phyloP scores from a whole-genome alignment of 2,888 invertebrate species.

The Teleogryllus oceanicus region DNA sequence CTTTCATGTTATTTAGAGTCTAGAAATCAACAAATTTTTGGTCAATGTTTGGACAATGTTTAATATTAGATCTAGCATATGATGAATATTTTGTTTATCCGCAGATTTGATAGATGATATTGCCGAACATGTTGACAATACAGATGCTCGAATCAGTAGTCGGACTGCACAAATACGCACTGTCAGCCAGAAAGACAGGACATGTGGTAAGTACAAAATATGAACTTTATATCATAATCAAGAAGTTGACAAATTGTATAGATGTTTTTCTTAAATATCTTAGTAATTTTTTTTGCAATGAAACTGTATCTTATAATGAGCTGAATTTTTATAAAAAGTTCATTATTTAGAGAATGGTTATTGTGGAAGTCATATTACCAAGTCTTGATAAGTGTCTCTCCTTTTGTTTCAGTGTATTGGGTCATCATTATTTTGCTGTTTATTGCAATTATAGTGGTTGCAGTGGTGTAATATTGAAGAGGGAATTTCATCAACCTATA shows the following conservation, averaged over 20 bases:
- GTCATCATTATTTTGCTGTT: conserved; percentile 65
- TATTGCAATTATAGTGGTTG: conserved; percentile 61
- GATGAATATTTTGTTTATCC: conserved; percentile 38
- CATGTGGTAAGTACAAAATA: conserved; percentile 56
- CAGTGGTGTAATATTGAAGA: conserved; percentile 45
- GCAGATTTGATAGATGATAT: conserved; percentile 73
- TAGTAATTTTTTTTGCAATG: no score
- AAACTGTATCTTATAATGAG: no score
- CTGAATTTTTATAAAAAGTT: no score
- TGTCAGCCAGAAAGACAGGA: conserved; percentile 65
- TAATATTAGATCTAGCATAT: no score
- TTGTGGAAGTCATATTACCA: background rate
- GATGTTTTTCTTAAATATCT: no score
- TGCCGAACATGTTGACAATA: conserved; percentile 66
- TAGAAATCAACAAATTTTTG: no score
- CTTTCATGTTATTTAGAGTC: no score
- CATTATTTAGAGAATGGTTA: background rate
- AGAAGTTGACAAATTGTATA: background rate
- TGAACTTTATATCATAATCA: conserved; percentile 22
- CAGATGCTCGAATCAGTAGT: conserved; percentile 61
- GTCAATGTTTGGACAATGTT: no score
- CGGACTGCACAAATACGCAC: conserved; percentile 64
- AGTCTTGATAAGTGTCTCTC: background rate
- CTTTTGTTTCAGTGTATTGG: conserved; percentile 60
- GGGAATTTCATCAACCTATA: no score